Conservation (phyloP, 1,140 invertebrate species). For the Cheumatopsyche charites region DNA sequence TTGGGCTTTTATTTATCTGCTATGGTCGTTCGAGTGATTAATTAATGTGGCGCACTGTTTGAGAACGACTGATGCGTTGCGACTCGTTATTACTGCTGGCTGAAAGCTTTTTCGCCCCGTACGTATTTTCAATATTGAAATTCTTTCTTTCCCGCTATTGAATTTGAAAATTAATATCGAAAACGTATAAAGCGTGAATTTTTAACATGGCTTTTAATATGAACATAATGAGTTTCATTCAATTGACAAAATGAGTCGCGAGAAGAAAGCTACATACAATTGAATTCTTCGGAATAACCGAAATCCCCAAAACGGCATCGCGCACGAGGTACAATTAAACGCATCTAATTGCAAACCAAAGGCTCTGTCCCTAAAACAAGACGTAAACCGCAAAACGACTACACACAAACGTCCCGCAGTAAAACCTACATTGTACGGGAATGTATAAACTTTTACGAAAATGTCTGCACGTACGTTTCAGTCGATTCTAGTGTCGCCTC, state of each 20-base stretch:
- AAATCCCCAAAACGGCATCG: neutral
- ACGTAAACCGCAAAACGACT: too few relatives aligned
- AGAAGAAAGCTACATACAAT: too few relatives aligned
- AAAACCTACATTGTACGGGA: conserved; percentile 3
- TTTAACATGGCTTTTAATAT: too few relatives aligned
- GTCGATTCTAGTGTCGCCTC: too few relatives aligned
- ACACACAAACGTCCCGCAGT: neutral
- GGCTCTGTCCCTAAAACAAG: neutral
- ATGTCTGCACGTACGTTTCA: too few relatives aligned
- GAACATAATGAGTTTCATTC: too few relatives aligned
- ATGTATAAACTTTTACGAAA: too few relatives aligned
- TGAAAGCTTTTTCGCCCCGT: too few relatives aligned
- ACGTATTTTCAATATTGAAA: neutral
- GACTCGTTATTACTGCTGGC: too few relatives aligned
- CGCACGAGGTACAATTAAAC: neutral
- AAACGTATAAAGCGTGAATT: too few relatives aligned
- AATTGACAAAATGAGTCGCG: too few relatives aligned
- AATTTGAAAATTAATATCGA: neutral
- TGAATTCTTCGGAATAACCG: too few relatives aligned
- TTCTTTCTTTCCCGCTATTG: neutral
- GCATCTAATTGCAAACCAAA: neutral
- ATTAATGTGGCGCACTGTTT: conserved; percentile 1
- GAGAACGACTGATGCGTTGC: conserved; percentile 1
- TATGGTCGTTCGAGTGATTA: neutral
- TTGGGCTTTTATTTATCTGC: neutral